Evolutionary conservation across 2,888 invertebrate species (phyloP).

Genomic region (Clunio marinus): DNA sequence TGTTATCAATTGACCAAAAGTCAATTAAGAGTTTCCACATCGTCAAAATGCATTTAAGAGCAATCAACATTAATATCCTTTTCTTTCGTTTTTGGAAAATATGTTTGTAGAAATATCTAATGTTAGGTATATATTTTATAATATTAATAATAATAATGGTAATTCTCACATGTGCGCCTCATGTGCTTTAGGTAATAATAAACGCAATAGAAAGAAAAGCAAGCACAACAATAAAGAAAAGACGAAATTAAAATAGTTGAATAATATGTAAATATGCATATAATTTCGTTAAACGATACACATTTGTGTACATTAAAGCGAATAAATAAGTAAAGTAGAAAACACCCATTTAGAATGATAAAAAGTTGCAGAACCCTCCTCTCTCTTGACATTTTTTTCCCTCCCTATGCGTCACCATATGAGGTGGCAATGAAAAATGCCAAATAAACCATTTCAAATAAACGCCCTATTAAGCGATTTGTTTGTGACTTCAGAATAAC

Average conservation of each 20-base stretch:
- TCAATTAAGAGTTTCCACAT: background rate
- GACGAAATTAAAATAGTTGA: background rate
- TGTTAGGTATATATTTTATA: background rate
- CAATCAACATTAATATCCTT: too few relatives aligned
- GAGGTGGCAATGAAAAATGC: constrained; percentile 23
- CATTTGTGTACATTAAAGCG: background rate
- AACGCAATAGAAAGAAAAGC: background rate
- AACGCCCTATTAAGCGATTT: constrained; percentile 16
- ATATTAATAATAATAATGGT: background rate
- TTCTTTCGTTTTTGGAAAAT: background rate
- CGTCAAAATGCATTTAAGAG: too few relatives aligned
- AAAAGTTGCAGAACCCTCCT: constrained; percentile 39
- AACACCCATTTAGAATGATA: background rate
- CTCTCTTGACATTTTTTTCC: constrained; percentile 3
- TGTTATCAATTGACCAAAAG: background rate
- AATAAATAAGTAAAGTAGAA: background rate
- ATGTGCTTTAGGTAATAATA: background rate
- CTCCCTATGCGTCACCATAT: constrained; percentile 3
- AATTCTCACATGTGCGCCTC: background rate
- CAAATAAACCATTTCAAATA: constrained; percentile 22
- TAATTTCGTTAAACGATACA: background rate
- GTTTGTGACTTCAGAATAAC: background rate
- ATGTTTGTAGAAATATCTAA: constrained; percentile 2
- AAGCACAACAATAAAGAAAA: background rate
- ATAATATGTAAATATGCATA: constrained; percentile 3